Base-by-base conservation (phyloP, 2,797 vertebrate species). In the Bothrops alternatus region DNA sequence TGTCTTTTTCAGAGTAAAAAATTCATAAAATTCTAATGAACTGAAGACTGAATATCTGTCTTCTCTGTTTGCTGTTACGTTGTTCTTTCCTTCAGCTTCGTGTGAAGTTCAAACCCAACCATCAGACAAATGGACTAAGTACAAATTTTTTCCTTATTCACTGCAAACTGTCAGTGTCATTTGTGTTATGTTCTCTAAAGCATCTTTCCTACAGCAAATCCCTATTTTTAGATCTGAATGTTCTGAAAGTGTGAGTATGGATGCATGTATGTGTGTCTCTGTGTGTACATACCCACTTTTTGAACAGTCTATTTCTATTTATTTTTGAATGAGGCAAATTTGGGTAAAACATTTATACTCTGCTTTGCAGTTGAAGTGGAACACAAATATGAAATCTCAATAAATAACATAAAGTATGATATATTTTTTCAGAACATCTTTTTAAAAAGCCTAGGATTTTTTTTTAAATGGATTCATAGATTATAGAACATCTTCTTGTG, bases 21-120 rank as follows among this genome's bases (percentile, higher is more conserved):
- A 1, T 20, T 12, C 90, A 57, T 14, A 90, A 86, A 93, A 11
- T 8, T 86, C 89, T 86, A 91, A 88, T 88, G 90, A 92, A 28
- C 13, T 3, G 10, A 57, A 90, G 57, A 53, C 37, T 78, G 16
- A 42, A 58, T 87, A 58, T 90, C 47, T 87, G 12, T 23, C 18
- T 58, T 87, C 13, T 20, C 26, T 25, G 37, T 25, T 88, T 88
- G 12, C 55, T 42, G 25, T 53, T 60, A n/a, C 8, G 16, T 88
- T 28, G 69, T 88, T 60, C 4, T 92, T 47, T 89, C 42, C 42
- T n/a, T 42, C 20, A n/a, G 86, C 50, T 55, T 55, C n/a, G 14
- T 47, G 23, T 47, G 11, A 91, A 85, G 65, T 82, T 82, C 6
- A 89, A 73, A 65, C 32, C 63, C 37, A 53, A 57, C 55, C 42